These are phyloP conservation scores for Campylomormyrus tamandua DNA, from an alignment of 2,113 vertebrate species.

Conservation along the genomic window DNA sequence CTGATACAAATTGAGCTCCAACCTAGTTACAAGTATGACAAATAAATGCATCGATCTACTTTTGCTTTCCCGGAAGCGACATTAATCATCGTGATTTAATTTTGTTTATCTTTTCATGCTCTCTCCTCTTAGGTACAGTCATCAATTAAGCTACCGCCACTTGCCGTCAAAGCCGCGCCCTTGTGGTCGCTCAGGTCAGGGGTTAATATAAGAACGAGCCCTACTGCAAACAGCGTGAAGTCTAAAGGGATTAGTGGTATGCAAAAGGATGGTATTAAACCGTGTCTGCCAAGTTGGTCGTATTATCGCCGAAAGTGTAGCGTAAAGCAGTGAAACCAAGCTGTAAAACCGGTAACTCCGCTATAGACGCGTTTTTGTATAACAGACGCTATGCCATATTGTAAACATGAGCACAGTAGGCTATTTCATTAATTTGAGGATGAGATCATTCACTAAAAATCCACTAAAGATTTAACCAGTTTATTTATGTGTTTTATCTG, in stretches of 20 bases:
- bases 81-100: constrained; percentile 29
- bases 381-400: not conserved
- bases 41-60: constrained; percentile 22
- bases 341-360: not conserved
- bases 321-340: not conserved
- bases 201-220: constrained; percentile 48
- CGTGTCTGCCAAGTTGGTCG: not conserved
- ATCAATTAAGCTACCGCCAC: constrained; percentile 35
- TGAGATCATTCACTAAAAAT: not conserved
- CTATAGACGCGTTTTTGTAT: not conserved
- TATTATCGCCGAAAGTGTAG: not conserved
- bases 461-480: not conserved
- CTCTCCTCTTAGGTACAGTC: constrained; percentile 28
- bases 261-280: constrained; percentile 15
- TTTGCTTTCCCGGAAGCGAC: constrained; percentile 18
- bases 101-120: constrained; percentile 38
- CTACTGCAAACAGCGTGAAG: constrained; percentile 36
- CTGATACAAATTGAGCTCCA: not conserved
- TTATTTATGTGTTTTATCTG: not conserved
- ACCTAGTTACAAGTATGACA: not conserved
- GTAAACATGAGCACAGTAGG: not conserved
- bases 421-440: not conserved
- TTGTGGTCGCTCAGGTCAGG: constrained; percentile 22
- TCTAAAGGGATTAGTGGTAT: constrained; percentile 33
- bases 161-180: constrained; percentile 21